These are phyloP conservation scores for Apteryx owenii DNA, from an alignment of 2,113 vertebrate species.

Conservation along the genomic window DNA sequence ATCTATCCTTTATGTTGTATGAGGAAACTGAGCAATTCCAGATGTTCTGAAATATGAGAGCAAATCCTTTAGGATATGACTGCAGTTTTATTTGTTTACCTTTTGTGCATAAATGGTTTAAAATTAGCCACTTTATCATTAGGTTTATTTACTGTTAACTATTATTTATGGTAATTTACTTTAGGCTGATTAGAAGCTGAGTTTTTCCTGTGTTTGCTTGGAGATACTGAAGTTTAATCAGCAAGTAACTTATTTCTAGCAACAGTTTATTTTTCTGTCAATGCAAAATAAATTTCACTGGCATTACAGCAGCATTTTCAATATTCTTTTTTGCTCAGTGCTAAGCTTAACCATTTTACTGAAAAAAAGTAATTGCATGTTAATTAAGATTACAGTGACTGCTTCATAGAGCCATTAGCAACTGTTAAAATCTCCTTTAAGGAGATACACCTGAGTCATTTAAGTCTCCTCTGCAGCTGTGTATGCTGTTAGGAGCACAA, in stretches of 20 bases:
- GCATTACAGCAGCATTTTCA: background rate
- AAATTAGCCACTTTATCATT: slow-evolving; percentile 9
- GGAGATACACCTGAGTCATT: background rate
- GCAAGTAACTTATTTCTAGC: background rate
- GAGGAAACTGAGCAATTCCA: background rate
- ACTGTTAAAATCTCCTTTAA: background rate
- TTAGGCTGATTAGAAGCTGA: slow-evolving; percentile 5
- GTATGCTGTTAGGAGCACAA: background rate
- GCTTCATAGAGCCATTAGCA: background rate
- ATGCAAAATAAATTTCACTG: slow-evolving; percentile 5
- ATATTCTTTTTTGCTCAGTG: background rate
- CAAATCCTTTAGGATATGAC: background rate
- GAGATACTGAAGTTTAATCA: slow-evolving; percentile 14
- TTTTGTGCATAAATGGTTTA: background rate
- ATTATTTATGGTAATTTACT: slow-evolving; percentile 23
- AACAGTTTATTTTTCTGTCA: slow-evolving; percentile 2
- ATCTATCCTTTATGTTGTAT: background rate
- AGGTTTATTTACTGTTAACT: background rate
- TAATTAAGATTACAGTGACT: background rate
- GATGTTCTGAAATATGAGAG: background rate
- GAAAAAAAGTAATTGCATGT: background rate
- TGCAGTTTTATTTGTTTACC: slow-evolving; percentile 23
- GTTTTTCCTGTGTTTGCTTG: slow-evolving; percentile 5
- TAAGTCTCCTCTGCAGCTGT: background rate
- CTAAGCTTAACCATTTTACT: background rate